phyloP scores from a whole-genome alignment of 1,140 invertebrate genomes.

The Pachyrhynchus sulphureomaculatus region DNA sequence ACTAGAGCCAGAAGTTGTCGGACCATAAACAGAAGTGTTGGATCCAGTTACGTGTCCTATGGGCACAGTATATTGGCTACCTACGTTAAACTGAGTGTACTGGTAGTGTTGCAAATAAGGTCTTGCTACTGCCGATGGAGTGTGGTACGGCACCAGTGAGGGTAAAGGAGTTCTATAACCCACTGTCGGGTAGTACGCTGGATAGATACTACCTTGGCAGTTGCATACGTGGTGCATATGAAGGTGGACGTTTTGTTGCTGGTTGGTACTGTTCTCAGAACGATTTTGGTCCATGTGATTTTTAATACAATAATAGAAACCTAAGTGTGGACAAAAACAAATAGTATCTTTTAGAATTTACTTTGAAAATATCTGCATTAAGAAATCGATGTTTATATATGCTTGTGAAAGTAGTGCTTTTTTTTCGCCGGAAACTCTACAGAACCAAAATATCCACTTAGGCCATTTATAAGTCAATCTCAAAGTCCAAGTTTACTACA shows the following conservation, averaged over 20 bases:
- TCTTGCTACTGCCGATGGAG: slow-evolving; percentile 37
- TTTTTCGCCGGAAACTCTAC: no score
- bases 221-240: slow-evolving; percentile 48
- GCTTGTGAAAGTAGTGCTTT: no score
- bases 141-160: slow-evolving; percentile 29
- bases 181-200: slow-evolving; percentile 34
- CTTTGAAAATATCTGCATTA: no score
- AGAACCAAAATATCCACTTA: no score
- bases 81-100: slow-evolving; percentile 47
- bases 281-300: slow-evolving; percentile 42
- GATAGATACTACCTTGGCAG: slow-evolving; percentile 38
- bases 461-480: no score
- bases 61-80: slow-evolving; percentile 41
- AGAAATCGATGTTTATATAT: no score
- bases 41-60: slow-evolving; percentile 26
- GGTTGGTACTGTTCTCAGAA: slow-evolving; percentile 32
- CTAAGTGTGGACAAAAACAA: no score
- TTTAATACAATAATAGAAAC: not conserved
- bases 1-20: slow-evolving; percentile 4
- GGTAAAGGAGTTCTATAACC: slow-evolving; percentile 32
- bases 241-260: slow-evolving; percentile 46
- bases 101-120: slow-evolving; percentile 49
- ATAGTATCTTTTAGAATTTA: no score
- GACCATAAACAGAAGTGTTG: slow-evolving; percentile 20
- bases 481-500: no score